Evolutionary conservation across 2,113 vertebrate species (phyloP), one percentile per base, ranked within the genome.

Genomic region (Petrocephalus microphthalmus): DNA sequence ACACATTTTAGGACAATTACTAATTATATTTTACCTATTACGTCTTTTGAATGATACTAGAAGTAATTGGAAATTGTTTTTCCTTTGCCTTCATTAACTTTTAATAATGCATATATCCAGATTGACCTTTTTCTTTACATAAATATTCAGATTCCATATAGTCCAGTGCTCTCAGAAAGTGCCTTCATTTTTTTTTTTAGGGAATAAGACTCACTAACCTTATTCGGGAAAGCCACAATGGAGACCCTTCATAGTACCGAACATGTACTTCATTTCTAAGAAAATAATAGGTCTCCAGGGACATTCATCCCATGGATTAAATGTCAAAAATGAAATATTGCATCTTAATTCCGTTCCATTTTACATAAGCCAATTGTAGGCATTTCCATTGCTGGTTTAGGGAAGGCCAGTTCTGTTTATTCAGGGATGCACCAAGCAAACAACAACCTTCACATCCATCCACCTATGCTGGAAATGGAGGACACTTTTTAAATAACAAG

Each of bases 271-370:
- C 51, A 88, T 81, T 92, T 93, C 93, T 93, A 94, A 94, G 89
- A 89, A 89, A 93, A 91, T 93, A 93, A 95, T 93, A 90, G 88
- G 93, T 92, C 95, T 94, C 94, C 60, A 85, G 92, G 89, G 94
- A 90, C 92, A 89, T 86, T 89, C 88, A 91, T 83, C 42, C 25
- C 90, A 95, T 94, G 89, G 94, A 95, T 94, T 95, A 95, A 92
- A 87, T 92, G 94, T 94, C 95, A 94, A 87, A 88, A 93, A 94
- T 94, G 93, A 96, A 95, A 94, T 93, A 95, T 89, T 90, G 89
- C 91, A 91, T 93, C 93, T 94, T 93, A 94, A 88, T 91, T 91
- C 90, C 87, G 25, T 37, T 84, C 84, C 81, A 91, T 87, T 87
- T 87, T 92, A 93, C 90, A 92, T 92, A 90, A 93, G 91, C 87